phyloP scores from a whole-genome alignment of 2,888 invertebrate species.

The Gari tellinella region DNA sequence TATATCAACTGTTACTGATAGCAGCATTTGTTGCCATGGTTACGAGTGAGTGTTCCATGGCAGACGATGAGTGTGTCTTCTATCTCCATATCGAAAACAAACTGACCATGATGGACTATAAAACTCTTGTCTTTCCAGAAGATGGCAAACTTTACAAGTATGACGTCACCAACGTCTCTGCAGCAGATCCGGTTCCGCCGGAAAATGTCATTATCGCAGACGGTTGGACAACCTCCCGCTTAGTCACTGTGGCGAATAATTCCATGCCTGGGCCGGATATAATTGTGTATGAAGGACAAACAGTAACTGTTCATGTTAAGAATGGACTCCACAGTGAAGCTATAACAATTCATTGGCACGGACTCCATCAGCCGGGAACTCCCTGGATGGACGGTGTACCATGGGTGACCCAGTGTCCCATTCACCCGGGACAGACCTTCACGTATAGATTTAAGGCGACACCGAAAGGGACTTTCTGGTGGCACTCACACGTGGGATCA shows the following conservation, averaged over 20 bases:
- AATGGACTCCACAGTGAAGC: slow-evolving; percentile 70
- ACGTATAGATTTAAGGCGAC: slow-evolving; percentile 74
- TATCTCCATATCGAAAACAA: slow-evolving; percentile 54
- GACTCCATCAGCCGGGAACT: slow-evolving; percentile 71
- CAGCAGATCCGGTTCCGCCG: slow-evolving; percentile 45
- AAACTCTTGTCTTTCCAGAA: slow-evolving; percentile 55
- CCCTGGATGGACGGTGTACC: slow-evolving; percentile 78
- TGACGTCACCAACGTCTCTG: slow-evolving; percentile 59
- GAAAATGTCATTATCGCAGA: slow-evolving; percentile 75
- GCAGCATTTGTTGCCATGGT: neutral
- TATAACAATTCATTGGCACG: slow-evolving; percentile 80
- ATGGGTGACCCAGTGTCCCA: slow-evolving; percentile 79
- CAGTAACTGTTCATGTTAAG: slow-evolving; percentile 68
- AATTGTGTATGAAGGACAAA: slow-evolving; percentile 76
- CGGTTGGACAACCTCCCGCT: slow-evolving; percentile 63
- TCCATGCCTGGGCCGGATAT: slow-evolving; percentile 76
- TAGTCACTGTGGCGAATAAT: slow-evolving; percentile 74
- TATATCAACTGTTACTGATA: too few species aligned
- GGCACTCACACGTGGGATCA: slow-evolving; percentile 70
- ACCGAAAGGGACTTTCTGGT: slow-evolving; percentile 74
- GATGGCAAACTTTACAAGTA: slow-evolving; percentile 67
- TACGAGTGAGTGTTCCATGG: slow-evolving; percentile 33
- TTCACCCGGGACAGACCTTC: slow-evolving; percentile 74
- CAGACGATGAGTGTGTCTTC: slow-evolving; percentile 57
- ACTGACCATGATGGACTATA: slow-evolving; percentile 69